Evolutionary conservation across 2,888 invertebrate species (phyloP), one percentile per base, ranked within the genome.

Genomic region (Lasioglossum leucozonium): DNA sequence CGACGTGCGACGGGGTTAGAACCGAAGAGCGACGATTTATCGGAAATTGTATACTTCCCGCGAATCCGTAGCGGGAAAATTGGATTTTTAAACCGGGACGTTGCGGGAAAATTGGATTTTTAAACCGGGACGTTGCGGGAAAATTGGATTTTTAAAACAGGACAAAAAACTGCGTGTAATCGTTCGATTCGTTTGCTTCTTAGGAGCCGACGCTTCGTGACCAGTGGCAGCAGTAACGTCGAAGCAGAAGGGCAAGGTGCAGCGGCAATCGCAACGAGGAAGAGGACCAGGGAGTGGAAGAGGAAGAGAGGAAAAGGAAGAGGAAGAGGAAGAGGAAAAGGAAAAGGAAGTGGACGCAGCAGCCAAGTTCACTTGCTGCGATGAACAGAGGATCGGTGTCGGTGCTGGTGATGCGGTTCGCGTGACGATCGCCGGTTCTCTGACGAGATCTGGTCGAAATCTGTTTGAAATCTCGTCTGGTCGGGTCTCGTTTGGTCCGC

Each of bases 371-470:
- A 18, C 37, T 40, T 5, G 58, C 34, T 26, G 79, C 85, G 74
- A 90, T 82, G 86, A 84, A 79, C 82, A 78, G 79, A 73, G 58
- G 77, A 72, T 72, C 72, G 58, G 74, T 47, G 81, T 62, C 82
- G 83, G 75, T 84, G 79, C 65, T 83, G 44, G 71, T 55, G 67
- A 79, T 37, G 87, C 80, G 84, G 81, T 82, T 88, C 84, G 90
- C 92, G 92, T 91, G 91, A 92, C 91, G 88, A 83, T 74, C 75
- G 83, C 82, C 84, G 79, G 72, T 88, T 81, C 83, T 72, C 51
- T 75, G 62, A 75, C 62, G 72, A 72, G 26, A 69, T 81, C 65
- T 8, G 34, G 18, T 34, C 34, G 22, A 16, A 13, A 22, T 78
- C 77, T 22, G 75, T 77, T 75, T 18, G 37, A 30, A 18, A 16